A percentile compares a stretch with the other conserved stretches of the same genome.
Evolutionary conservation across 2,113 vertebrate genomes (phyloP).

Genomic region (Syrrhaptes paradoxus): DNA sequence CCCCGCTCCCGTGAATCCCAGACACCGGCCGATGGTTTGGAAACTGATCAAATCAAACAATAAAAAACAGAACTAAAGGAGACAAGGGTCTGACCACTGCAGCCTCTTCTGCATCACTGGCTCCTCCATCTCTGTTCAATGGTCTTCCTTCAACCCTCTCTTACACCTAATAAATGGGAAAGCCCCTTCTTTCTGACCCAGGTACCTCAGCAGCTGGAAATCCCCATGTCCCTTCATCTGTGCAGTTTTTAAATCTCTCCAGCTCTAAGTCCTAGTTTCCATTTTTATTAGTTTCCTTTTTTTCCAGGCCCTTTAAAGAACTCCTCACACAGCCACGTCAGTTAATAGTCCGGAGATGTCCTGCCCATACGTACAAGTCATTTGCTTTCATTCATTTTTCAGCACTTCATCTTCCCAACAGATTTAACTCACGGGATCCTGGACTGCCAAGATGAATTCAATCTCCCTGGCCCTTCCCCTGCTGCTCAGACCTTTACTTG

Average conservation of each 20-base stretch:
- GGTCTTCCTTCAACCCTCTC: neutral
- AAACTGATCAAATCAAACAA: neutral
- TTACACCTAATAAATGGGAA: neutral
- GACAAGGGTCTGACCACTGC: neutral
- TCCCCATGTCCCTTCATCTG: neutral
- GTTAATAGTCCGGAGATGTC: neutral
- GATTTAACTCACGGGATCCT: neutral
- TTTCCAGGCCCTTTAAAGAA: neutral
- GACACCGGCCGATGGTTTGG: rapidly evolving
- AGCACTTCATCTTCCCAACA: neutral
- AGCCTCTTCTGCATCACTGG: neutral
- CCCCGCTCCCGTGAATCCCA: rapidly evolving
- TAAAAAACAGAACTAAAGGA: neutral
- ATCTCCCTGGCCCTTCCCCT: neutral
- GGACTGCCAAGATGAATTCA: neutral
- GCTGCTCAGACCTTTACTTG: neutral
- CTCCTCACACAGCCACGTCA: neutral
- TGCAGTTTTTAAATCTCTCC: neutral
- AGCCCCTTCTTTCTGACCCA: neutral
- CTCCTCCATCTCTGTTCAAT: neutral
- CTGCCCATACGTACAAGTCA: neutral
- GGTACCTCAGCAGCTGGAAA: neutral
- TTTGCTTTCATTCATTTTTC: neutral
- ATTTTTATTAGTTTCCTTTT: neutral
- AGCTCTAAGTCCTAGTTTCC: neutral